Percentiles rank a stretch among this genome's conserved stretches.
phyloP scores from a whole-genome alignment of 2,797 vertebrate genomes.

The Anguilla obscura region DNA sequence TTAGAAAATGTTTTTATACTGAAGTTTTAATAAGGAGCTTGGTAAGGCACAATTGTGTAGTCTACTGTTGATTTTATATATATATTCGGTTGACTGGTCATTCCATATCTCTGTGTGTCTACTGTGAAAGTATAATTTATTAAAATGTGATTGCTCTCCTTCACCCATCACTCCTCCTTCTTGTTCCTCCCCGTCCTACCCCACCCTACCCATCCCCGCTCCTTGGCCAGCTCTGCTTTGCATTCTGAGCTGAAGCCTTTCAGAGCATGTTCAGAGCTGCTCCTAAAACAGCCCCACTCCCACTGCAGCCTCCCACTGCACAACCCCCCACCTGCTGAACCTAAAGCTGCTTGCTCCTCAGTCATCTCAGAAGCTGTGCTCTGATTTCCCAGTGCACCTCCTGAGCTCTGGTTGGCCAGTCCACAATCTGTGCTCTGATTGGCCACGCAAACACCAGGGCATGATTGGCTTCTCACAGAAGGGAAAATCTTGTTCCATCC shows the following conservation, averaged over 20 bases:
- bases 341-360: conserved; percentile 59
- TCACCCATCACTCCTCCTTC: background rate
- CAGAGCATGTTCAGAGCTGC: conserved; percentile 43
- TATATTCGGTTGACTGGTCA: background rate
- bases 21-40: background rate
- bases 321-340: conserved; percentile 38
- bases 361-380: conserved; percentile 68
- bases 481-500: conserved; percentile 71
- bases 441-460: conserved; percentile 31
- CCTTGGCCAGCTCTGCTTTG: conserved; percentile 35
- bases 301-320: conserved; percentile 58
- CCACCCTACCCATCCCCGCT: background rate
- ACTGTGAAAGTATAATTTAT: background rate
- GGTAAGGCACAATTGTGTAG: background rate
- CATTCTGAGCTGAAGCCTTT: conserved; percentile 38
- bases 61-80: background rate
- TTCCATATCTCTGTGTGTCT: background rate
- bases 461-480: conserved; percentile 78
- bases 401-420: conserved; percentile 9
- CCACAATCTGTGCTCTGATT: background rate
- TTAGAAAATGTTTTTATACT: too few relatives aligned
- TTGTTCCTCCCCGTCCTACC: background rate
- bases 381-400: background rate
- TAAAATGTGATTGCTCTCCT: background rate
- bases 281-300: conserved; percentile 49